Percentiles rank a stretch among this genome's conserved stretches.
phyloP scores from a whole-genome alignment of 2,113 vertebrate species.

The Mohoua ochrocephala region DNA sequence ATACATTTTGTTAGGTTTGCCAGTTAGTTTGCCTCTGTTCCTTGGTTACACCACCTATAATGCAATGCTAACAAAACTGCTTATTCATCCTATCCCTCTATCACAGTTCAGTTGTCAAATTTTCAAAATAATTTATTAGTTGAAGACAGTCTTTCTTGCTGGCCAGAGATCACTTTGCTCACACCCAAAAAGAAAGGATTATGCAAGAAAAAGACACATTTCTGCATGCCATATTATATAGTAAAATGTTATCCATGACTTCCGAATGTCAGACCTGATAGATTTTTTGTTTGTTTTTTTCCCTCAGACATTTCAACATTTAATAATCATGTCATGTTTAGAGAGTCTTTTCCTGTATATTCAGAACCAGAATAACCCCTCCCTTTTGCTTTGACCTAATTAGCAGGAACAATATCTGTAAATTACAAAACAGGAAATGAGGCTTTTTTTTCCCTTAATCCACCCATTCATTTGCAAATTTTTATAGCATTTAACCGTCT shows the following conservation, averaged over 20 bases:
- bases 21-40: neutral
- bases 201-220: neutral
- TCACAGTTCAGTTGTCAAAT: neutral
- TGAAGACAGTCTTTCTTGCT: neutral
- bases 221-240: neutral
- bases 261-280: neutral
- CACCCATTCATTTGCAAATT: neutral
- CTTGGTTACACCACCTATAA: neutral
- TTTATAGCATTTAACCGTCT: neutral
- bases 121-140: neutral
- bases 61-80: neutral
- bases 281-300: neutral
- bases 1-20: neutral
- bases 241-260: neutral
- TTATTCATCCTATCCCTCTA: neutral
- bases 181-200: neutral
- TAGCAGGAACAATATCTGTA: neutral
- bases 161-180: neutral
- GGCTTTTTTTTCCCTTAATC: neutral
- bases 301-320: neutral
- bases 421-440: neutral
- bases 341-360: neutral
- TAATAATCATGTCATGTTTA: neutral
- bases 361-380: neutral
- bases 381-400: neutral